Conservation (phyloP, 2,113 vertebrate species). For the Chaetura pelagica region DNA sequence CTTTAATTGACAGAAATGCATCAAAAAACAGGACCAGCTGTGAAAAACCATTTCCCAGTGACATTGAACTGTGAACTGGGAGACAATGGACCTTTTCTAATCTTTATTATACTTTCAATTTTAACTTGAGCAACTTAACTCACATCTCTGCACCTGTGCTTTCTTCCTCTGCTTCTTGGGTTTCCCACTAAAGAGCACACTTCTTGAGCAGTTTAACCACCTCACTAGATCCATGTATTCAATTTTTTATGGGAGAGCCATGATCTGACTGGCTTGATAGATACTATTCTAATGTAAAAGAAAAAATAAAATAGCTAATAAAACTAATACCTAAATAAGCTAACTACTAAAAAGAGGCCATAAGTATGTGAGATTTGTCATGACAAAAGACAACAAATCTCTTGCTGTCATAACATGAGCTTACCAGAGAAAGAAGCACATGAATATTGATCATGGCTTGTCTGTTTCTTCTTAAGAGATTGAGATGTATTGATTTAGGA, state of each 20-base stretch:
- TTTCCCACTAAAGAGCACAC: neutral
- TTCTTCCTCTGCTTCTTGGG: neutral
- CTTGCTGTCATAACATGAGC: neutral
- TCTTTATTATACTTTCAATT: neutral
- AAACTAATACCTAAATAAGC: neutral
- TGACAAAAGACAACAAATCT: conserved; percentile 1
- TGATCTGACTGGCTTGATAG: neutral
- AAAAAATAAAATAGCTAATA: neutral
- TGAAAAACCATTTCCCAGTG: neutral
- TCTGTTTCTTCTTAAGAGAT: neutral
- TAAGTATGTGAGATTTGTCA: neutral
- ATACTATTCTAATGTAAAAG: neutral
- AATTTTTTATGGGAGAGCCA: neutral
- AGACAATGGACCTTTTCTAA: neutral
- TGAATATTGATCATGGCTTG: neutral
- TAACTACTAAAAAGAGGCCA: neutral
- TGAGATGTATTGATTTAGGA: neutral
- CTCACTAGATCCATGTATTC: neutral
- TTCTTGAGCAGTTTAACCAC: neutral
- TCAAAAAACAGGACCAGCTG: neutral
- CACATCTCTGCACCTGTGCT: neutral
- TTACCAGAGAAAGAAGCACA: neutral
- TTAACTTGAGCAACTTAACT: neutral
- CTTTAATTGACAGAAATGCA: neutral
- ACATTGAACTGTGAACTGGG: neutral